Conservation (phyloP, 2,797 vertebrate species). For the Adelosebastes latens region DNA sequence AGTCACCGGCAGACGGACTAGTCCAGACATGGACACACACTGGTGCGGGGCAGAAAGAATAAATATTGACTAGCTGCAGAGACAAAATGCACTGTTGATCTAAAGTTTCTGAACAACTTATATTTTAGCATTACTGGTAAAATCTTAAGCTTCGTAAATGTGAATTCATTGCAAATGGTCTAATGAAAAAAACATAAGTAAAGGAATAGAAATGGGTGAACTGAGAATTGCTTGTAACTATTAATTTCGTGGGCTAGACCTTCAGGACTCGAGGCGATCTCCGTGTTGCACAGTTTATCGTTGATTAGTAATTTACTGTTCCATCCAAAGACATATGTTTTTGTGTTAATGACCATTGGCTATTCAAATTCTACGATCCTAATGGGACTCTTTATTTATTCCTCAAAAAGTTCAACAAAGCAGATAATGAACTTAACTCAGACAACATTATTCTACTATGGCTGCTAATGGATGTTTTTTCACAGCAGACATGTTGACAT, state of each 20-base stretch:
- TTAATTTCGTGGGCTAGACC: not conserved
- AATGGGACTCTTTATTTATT: not conserved
- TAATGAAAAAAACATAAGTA: not conserved
- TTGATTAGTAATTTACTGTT: not conserved
- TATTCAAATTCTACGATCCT: not conserved
- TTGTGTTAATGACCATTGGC: not conserved
- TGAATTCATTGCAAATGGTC: not conserved
- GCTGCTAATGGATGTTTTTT: not conserved
- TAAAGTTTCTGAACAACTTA: not conserved
- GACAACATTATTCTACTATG: not conserved
- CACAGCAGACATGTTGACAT: not conserved
- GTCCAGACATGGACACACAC: constrained; percentile 23
- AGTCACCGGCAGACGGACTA: constrained; percentile 41
- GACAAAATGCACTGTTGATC: not conserved
- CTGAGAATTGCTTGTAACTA: not conserved
- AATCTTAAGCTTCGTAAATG: not conserved
- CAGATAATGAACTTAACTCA: not conserved
- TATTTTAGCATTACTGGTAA: not conserved
- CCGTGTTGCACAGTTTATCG: not conserved
- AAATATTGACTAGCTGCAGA: constrained; percentile 25
- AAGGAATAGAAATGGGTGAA: not conserved
- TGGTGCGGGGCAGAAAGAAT: not conserved
- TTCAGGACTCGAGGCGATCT: not conserved
- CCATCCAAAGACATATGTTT: not conserved
- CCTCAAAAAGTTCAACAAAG: not conserved